Percentiles rank a stretch among this genome's conserved stretches.
Evolutionary conservation across 2,797 vertebrate species (phyloP).

Genomic region (Macropus fuliginosus): DNA sequence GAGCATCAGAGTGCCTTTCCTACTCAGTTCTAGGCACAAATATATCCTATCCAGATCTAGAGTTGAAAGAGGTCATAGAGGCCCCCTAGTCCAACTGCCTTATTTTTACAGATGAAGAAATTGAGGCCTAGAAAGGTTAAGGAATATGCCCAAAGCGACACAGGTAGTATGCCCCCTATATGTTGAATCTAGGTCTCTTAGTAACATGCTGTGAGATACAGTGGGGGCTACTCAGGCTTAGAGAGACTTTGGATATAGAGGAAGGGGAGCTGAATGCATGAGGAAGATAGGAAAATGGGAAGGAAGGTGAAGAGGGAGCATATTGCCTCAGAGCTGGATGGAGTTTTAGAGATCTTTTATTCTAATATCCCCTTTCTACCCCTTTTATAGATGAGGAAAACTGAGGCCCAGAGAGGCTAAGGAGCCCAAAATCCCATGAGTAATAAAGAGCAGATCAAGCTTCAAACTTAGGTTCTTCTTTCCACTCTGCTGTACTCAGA

Average conservation of each 20-base stretch:
- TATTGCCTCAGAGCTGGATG: not conserved
- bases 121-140: too few relatives aligned
- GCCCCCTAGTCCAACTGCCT: not conserved
- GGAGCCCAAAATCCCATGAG: not conserved
- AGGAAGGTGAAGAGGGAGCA: not conserved
- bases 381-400: not conserved
- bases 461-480: not conserved
- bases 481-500: not conserved
- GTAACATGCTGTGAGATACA: too few relatives aligned
- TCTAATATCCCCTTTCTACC: not conserved
- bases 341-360: not conserved
- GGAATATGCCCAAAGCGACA: not conserved
- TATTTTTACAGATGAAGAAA: not conserved
- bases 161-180: not conserved
- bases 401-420: not conserved
- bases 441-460: not conserved
- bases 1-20: not conserved
- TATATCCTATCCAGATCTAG: not conserved
- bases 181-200: not conserved
- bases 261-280: not conserved
- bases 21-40: not conserved
- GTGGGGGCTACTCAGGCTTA: not conserved
- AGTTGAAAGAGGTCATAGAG: not conserved
- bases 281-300: not conserved
- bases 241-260: not conserved